Evolutionary conservation across 2,888 invertebrate species (phyloP).

Genomic region (Cryptocephalus moraei): DNA sequence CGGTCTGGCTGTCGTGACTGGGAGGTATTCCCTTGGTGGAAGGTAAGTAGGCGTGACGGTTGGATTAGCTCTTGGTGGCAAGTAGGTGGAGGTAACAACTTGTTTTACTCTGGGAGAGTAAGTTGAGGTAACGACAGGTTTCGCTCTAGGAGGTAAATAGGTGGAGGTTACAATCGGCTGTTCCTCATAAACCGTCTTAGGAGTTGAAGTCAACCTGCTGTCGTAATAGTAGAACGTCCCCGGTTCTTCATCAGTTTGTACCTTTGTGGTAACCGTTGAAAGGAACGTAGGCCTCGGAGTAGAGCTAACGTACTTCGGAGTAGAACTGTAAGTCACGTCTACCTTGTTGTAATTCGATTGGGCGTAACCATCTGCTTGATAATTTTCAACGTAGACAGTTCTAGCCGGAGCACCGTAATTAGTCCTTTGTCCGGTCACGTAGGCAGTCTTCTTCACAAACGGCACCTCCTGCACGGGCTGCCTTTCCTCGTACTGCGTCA

Average conservation of each 20-base stretch:
- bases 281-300: conserved; percentile 34
- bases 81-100: conserved; percentile 2
- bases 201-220: neutral
- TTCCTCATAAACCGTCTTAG: conserved; percentile 1
- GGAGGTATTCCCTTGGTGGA: conserved; percentile 14
- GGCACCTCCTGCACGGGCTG: conserved; percentile 27
- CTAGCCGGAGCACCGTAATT: conserved; percentile 2
- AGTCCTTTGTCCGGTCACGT: conserved; percentile 22
- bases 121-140: neutral
- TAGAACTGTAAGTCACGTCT: too few species aligned
- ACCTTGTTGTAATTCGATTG: neutral
- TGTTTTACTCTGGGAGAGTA: too few species aligned
- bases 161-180: conserved; percentile 2
- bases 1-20: conserved; percentile 6
- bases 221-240: conserved; percentile 12
- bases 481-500: conserved; percentile 11
- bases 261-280: conserved; percentile 33
- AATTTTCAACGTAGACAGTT: conserved; percentile 8
- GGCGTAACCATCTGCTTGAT: conserved; percentile 6
- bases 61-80: neutral
- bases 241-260: conserved; percentile 17
- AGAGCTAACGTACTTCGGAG: conserved; percentile 11
- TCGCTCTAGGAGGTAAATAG: conserved; percentile 3
- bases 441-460: conserved; percentile 30
- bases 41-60: neutral